Evolutionary conservation across 2,113 vertebrate genomes (phyloP).

Genomic region (Poecilia latipinna): DNA sequence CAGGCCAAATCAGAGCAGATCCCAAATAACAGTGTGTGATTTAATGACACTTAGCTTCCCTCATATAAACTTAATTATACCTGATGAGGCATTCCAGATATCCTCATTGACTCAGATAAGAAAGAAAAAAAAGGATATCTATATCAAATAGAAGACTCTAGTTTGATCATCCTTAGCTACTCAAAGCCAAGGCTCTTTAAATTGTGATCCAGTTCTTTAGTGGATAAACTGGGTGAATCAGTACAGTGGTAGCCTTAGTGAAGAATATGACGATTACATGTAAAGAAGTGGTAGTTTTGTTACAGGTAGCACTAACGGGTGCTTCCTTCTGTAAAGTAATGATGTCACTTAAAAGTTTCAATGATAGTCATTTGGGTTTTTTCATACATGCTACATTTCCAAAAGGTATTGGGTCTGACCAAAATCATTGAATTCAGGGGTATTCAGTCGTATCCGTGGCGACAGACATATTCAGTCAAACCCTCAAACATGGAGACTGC

Average conservation of each 20-base stretch:
- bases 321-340: neutral
- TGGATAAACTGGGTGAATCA: neutral
- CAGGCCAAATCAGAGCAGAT: neutral
- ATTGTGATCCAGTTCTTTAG: too few relatives aligned
- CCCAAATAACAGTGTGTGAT: neutral
- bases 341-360: neutral
- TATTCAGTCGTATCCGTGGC: neutral
- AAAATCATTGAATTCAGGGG: neutral
- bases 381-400: neutral
- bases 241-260: neutral
- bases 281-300: neutral
- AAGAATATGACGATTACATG: neutral
- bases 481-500: neutral
- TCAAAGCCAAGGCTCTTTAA: too few relatives aligned
- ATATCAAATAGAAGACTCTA: too few relatives aligned
- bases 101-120: neutral
- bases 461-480: neutral
- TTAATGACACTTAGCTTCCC: neutral
- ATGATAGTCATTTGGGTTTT: neutral
- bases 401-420: neutral
- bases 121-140: neutral
- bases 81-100: neutral
- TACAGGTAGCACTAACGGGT: neutral
- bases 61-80: neutral
- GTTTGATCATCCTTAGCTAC: too few relatives aligned